Percentiles rank a stretch among this genome's conserved stretches.
These are phyloP conservation scores for Sphaerophoria rueppellii DNA, from an alignment of 2,888 invertebrate species.

Conservation along the genomic window DNA sequence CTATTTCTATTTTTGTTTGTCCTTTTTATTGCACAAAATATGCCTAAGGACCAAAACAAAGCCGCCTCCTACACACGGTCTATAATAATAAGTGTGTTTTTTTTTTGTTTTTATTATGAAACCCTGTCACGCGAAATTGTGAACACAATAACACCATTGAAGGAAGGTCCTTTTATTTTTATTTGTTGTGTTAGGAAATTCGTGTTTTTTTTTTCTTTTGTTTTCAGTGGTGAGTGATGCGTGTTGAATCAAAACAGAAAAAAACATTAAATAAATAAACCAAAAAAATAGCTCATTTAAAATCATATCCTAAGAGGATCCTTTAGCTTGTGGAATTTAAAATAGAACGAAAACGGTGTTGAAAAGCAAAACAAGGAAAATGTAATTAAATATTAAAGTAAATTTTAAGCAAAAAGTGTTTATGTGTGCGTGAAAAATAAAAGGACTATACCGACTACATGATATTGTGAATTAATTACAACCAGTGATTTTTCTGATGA, in stretches of 20 bases:
- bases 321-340: constrained; percentile 42
- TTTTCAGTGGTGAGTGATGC: constrained; percentile 29
- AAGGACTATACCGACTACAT: too few species aligned
- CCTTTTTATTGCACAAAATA: constrained; percentile 1
- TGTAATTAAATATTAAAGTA: constrained; percentile 31
- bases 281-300: constrained; percentile 20
- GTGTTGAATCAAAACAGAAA: constrained; percentile 48
- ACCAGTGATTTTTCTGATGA: too few species aligned
- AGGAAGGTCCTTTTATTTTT: constrained; percentile 18
- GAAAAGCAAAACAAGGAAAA: constrained; percentile 1
- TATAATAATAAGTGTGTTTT: constrained; percentile 3
- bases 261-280: constrained; percentile 22
- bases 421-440: constrained; percentile 8
- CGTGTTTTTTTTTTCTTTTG: background rate
- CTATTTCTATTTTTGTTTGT: constrained; percentile 23
- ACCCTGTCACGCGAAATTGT: constrained; percentile 58
- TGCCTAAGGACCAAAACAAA: background rate
- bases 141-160: constrained; percentile 10
- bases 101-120: constrained; percentile 39
- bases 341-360: background rate
- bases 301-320: constrained; percentile 11
- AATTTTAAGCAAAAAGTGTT: background rate
- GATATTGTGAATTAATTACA: too few species aligned
- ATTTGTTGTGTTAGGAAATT: background rate
- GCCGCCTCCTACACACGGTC: background rate